Percentiles rank a stretch among this genome's conserved stretches.
These are phyloP conservation scores for Scatophagus argus DNA, from an alignment of 2,113 vertebrate genomes.

Conservation along the genomic window DNA sequence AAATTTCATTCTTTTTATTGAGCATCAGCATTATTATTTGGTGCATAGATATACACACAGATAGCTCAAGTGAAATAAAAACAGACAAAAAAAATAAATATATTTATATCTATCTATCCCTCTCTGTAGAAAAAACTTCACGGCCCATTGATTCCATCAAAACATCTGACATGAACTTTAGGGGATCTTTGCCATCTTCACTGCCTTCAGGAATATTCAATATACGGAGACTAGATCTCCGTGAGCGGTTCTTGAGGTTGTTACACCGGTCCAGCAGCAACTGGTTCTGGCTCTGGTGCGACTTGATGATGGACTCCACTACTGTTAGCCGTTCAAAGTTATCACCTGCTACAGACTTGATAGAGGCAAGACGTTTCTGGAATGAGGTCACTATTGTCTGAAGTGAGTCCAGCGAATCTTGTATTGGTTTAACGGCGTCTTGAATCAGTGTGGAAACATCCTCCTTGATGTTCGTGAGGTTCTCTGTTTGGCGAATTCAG, in stretches of 20 bases:
- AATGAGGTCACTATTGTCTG: not conserved
- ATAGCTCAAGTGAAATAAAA: too few relatives aligned
- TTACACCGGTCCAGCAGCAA: not conserved
- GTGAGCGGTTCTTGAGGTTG: not conserved
- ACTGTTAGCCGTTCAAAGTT: not conserved
- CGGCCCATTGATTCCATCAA: too few relatives aligned
- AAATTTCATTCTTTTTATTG: too few relatives aligned
- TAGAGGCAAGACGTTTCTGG: not conserved
- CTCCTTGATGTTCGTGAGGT: not conserved
- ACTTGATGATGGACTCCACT: slow-evolving; percentile 1
- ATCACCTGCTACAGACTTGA: not conserved
- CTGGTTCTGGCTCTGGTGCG: not conserved
- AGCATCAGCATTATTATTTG: too few relatives aligned
- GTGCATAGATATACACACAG: too few relatives aligned
- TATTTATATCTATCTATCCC: too few relatives aligned
- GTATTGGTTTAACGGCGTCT: not conserved
- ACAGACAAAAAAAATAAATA: too few relatives aligned
- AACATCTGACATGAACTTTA: not conserved
- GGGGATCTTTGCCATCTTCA: not conserved
- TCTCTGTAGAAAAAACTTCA: too few relatives aligned
- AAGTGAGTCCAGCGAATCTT: not conserved
- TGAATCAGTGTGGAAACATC: not conserved
- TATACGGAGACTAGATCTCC: not conserved
- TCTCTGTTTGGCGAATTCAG: not conserved
- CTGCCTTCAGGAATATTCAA: not conserved